Base-by-base conservation (phyloP, 2,113 vertebrate species). In the Sterna hirundo region DNA sequence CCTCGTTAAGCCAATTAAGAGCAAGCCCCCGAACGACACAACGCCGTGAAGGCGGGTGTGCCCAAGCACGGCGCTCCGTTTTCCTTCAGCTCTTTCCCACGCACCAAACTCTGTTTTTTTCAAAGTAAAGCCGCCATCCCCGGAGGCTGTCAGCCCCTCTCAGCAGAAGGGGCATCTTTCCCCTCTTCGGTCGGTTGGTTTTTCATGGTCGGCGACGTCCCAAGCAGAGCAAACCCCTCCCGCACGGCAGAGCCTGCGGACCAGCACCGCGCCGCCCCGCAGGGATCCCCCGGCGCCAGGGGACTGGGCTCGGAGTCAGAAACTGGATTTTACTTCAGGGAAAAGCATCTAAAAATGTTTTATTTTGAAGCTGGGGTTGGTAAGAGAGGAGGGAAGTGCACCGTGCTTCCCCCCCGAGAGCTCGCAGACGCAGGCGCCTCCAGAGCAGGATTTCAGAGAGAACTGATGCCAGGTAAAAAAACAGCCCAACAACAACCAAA, bases 11-110 rank as follows among this genome's bases (percentile, higher is more conserved):
- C 62, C 71, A 22, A 22, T 8, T 21, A 9, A 49, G 6, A 34
- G 32, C 1, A 22, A 30, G 10, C 3, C 32, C 60, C 38, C 16
- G 2, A 51, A 17, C 6, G 22, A 14, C 23, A 29, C 2, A 1
- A 3, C 2, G 9, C 4, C 5, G 6, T 4, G 20, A 11, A 11
- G 26, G 21, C 2, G 16, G 32, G 16, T 6, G 11, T 25, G 10
- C n/a, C 27, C 10, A 0, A 58, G 44, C 9, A 3, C 19, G 11
- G 34, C 46, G 11, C 87, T 26, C 27, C 5, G 0, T 8, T 14
- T 5, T 20, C 25, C 46, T 34, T 23, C 62, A 9, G 38, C 23
- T 38, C 62, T 10, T 47, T 3, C 71, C 29, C 30, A 6, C 1
- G 5, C 32, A 29, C 9, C 71, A 22, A 14, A 5, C 6, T 16